Base-by-base conservation (phyloP, 30 jellyfish, hydroid and myxozoan species). In the Turritopsis dohrnii region DNA sequence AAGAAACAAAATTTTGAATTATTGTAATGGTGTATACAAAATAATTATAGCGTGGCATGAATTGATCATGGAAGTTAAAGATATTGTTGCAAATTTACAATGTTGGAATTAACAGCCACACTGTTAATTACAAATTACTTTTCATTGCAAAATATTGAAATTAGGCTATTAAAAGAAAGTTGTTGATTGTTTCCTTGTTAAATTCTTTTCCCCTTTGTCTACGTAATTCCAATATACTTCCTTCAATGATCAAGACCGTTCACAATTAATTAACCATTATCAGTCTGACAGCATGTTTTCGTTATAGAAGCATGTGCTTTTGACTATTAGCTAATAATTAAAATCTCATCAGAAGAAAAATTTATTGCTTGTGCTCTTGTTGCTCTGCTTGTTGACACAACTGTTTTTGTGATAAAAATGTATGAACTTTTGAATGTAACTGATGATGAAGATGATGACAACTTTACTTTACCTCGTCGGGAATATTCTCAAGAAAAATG, bases 401-500 rank as follows among this genome's bases (percentile, higher is more conserved):
- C n/a, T n/a, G n/a, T n/a, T n/a, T n/a, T 60, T 60, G 9, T 19
- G 19, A 69, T 9, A 69, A 69, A 7, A n/a, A 69, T 69, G 77
- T 69, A 69, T 69, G 77, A 69, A 69, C 77, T 69, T 69, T 1
- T 69, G 77, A 23, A 69, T n/a, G 60, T 41, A 41, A 27, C 77
- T 21, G 77, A 69, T 27, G 28, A n/a, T 1, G 77, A 69, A n/a
- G 77, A 69, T 21, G 77, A 69, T 69, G 77, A 69, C 77, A 69
- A 23, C 19, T 41, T 41, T 41, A 41, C 60, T 41, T 41, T 41
- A 13, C 60, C 8, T 21, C 9, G 19, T 21, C 4, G 30, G 8
- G 30, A 69, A 69, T 27, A 69, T n/a, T 27, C 30, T 69, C 77
- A 69, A 69, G 8, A 27, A 1, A 69, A 69, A 27, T 23, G 30